Evolutionary conservation across 2,888 invertebrate species (phyloP), one percentile per base, ranked within the genome.

Genomic region (Lasius fuliginosus): DNA sequence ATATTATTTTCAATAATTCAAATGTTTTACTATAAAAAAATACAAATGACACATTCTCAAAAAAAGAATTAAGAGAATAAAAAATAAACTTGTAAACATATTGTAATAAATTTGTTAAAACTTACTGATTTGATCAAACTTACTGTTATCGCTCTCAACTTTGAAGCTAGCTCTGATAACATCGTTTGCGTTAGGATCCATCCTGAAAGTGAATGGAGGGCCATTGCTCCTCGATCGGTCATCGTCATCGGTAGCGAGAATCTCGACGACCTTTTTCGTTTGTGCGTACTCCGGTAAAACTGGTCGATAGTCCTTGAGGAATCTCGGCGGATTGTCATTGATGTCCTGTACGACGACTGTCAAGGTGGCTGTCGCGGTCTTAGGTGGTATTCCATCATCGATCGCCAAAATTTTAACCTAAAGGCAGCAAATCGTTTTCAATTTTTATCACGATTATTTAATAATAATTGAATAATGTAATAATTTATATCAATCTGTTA

Each of bases 281-380:
- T 98, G 97, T 71, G 98, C 97, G 94, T 99, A 99, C 95, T 99
- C 99, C 18, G 98, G 98, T 90, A 99, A 96, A 33, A 99, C 98
- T 0, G 99, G 98, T 89, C 99, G 96, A 93, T 98, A 98, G 94
- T 98, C 98, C 95, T 98, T 98, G 73, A 99, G 95, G 96, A 99
- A 99, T 89, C 98, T 98, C 5, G 99, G 99, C 3, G 98, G 98
- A 95, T 99, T 99, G 92, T 99, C 99, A 94, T 99, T 99, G 88
- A 99, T 98, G 93, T 99, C 99, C 95, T 98, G 98, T 36, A 99
- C 99, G 88, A 99, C 98, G 30, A 99, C 99, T 3, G 99, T 99
- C 64, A 99, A 95, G 0, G 98, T 99, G 0, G 99, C 99, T 0
- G 99, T 99, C 0, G 99, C 98, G 11, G 99, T 99, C 95, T 98